Evolutionary conservation across 2,113 vertebrate genomes (phyloP), one percentile per base, ranked within the genome.

Genomic region (Lophochroa leadbeateri): DNA sequence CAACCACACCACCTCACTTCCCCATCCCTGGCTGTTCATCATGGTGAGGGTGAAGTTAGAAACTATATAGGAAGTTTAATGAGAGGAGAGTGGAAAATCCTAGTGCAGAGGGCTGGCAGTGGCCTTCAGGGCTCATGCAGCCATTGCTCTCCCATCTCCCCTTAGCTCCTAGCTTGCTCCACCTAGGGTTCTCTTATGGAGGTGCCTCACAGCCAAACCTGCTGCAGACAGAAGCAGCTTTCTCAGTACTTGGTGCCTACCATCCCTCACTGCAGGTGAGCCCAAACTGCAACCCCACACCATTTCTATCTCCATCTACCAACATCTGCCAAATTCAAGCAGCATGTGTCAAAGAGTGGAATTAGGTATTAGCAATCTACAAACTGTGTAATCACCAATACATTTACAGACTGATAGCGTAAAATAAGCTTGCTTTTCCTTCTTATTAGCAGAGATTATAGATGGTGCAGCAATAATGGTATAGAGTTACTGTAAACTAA

Each of bases 351-450:
- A 55, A 84, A 86, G 18, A 35, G 18, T 14, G 33, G 18, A 19
- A 58, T 76, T 81, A 35, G 57, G 28, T 67, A 50, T 9, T 68
- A 74, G 37, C 60, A 82, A 64, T 71, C 47, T 68, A 47, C 17
- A 78, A 88, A 70, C 12, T 29, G 11, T 2, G 2, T 18, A 27
- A 72, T 49, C 25, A 52, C 24, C 31, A 31, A 92, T 55, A 33
- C 60, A 49, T 74, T 82, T 77, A 74, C 6, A 84, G 79, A 70
- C 17, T 23, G 27, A 82, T 80, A 35, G 1, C 46, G 24, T 53
- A 96, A 96, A 92, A 90, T 64, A 79, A 83, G 17, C 35, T 47
- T 89, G 39, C 35, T 53, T 95, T 89, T 81, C 70, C 72, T 87
- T 70, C 52, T 84, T 68, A 80, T 86, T 82, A 92, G 57, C 65